Conservation (phyloP, 35 echinoderm and acorn worm species). For the Nesometra sesokonis region DNA sequence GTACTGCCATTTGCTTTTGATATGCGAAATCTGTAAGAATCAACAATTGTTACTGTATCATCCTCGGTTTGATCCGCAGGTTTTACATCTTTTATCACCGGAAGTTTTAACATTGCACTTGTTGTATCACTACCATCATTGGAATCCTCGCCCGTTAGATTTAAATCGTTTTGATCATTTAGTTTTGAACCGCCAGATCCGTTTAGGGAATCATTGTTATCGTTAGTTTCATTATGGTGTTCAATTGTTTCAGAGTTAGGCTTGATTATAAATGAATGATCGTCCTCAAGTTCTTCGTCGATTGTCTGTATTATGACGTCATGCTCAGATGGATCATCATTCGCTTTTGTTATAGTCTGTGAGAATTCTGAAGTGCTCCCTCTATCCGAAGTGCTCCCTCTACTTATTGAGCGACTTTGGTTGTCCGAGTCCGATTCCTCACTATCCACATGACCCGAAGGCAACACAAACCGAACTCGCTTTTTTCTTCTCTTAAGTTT, state of each 20-base stretch:
- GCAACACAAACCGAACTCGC: slow-evolving; percentile 42
- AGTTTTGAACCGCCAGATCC: too few relatives aligned
- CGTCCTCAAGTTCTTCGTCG: too few relatives aligned
- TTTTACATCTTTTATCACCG: background rate
- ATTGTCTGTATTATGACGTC: too few relatives aligned
- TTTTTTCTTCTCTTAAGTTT: slow-evolving; percentile 10
- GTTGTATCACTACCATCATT: background rate
- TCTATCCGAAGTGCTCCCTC: background rate
- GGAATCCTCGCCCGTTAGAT: too few relatives aligned
- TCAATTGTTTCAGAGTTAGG: too few relatives aligned
- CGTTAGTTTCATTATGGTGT: too few relatives aligned
- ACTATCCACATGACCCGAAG: slow-evolving; percentile 20
- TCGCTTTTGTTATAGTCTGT: background rate
- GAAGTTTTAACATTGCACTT: background rate
- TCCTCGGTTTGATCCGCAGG: background rate
- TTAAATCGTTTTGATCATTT: too few relatives aligned
- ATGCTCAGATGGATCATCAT: background rate
- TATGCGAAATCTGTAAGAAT: background rate
- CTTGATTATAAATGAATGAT: too few relatives aligned
- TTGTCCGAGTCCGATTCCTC: background rate
- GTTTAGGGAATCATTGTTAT: too few relatives aligned
- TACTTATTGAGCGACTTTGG: background rate
- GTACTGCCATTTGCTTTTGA: background rate
- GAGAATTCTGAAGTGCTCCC: background rate
- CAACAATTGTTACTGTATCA: background rate